Conservation (phyloP, 1,140 invertebrate genomes). For the Macrobrachium rosenbergii region DNA sequence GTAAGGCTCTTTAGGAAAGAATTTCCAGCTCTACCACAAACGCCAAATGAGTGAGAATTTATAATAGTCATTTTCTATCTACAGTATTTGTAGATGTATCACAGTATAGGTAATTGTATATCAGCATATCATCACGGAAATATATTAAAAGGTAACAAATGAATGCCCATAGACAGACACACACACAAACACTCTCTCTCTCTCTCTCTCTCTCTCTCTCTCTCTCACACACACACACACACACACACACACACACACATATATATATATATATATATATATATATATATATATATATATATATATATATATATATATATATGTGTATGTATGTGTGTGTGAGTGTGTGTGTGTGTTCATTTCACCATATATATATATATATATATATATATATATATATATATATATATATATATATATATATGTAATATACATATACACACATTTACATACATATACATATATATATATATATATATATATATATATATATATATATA, state of each 20-base stretch:
- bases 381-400: not conserved
- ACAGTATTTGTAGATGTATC: no score
- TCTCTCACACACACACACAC: not conserved
- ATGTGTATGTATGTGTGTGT: not conserved
- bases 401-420: not conserved
- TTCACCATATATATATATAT: no score
- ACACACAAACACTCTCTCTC: no score
- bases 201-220: no score
- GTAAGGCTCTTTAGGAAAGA: no score
- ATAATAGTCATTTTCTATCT: no score
- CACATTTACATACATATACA: not conserved
- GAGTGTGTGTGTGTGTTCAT: not conserved
- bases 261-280: not conserved
- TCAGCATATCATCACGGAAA: no score
- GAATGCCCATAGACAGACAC: not conserved
- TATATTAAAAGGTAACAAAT: not conserved
- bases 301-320: slow-evolving; percentile 10
- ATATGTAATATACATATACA: not conserved
- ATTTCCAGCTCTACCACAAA: no score
- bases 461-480: not conserved
- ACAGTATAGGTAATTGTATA: no score
- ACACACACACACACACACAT: not conserved
- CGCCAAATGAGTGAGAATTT: no score
- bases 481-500: not conserved
- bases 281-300: not conserved